Evolutionary conservation across 2,113 vertebrate species (phyloP).

Genomic region (Thinocorus orbignyianus): DNA sequence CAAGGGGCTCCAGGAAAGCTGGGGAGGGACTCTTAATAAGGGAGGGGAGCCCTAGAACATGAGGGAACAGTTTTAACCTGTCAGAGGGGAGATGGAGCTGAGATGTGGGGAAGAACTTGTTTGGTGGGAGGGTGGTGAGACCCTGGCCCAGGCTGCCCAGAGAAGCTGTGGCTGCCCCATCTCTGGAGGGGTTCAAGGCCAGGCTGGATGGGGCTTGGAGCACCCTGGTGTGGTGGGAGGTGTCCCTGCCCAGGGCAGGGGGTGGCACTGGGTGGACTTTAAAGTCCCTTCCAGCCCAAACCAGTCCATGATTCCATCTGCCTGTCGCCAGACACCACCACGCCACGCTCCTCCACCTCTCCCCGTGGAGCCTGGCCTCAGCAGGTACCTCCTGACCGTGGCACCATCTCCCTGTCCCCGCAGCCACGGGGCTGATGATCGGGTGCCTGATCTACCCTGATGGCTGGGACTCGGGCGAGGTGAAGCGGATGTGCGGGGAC

Average conservation of each 20-base stretch:
- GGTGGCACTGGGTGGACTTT: neutral
- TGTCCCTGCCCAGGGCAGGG: neutral
- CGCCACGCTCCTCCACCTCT: neutral
- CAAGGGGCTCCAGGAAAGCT: too few species aligned
- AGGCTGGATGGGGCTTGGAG: neutral
- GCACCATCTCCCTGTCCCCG: neutral
- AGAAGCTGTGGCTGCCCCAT: neutral
- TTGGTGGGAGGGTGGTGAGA: neutral
- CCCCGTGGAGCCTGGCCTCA: fast-evolving
- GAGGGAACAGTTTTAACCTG: too few species aligned
- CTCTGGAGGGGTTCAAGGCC: neutral
- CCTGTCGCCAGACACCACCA: neutral
- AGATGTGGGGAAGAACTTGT: too few species aligned
- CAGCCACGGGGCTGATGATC: constrained; percentile 91
- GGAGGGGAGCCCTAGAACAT: too few species aligned
- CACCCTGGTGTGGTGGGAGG: neutral
- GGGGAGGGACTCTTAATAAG: too few species aligned
- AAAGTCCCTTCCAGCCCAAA: neutral
- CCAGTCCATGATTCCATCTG: neutral
- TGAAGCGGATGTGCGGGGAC: constrained; percentile 92
- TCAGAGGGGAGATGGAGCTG: too few species aligned
- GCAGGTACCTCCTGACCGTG: fast-evolving
- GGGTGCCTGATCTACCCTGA: constrained; percentile 97
- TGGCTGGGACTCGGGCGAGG: constrained; percentile 93
- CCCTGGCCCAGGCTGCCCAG: neutral